Evolutionary conservation across 2,113 vertebrate genomes (phyloP).

Genomic region (Solea solea): DNA sequence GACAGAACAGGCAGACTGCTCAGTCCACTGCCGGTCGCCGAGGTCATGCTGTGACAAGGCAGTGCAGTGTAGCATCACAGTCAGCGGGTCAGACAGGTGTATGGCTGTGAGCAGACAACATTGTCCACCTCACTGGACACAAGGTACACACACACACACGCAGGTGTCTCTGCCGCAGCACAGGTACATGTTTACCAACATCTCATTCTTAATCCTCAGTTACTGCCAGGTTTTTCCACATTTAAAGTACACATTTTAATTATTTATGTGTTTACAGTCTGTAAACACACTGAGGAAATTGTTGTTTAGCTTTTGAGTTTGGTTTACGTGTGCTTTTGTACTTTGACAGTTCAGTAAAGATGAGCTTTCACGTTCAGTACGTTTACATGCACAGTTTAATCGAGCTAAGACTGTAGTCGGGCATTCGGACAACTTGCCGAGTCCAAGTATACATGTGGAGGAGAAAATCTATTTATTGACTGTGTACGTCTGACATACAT

Average conservation of each 20-base stretch:
- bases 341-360: neutral
- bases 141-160: conserved; percentile 1
- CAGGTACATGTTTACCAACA: neutral
- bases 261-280: too few relatives aligned
- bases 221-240: too few relatives aligned
- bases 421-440: too few relatives aligned
- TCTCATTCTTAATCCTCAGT: neutral
- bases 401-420: too few relatives aligned
- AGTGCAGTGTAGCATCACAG: conserved; percentile 42
- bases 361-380: neutral
- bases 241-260: too few relatives aligned
- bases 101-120: conserved; percentile 37
- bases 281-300: too few relatives aligned
- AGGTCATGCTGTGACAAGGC: conserved; percentile 61
- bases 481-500: too few relatives aligned
- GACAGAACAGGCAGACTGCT: conserved; percentile 44
- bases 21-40: conserved; percentile 45
- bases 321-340: too few relatives aligned
- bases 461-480: too few relatives aligned
- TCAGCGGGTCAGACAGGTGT: conserved; percentile 65
- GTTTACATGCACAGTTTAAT: too few relatives aligned
- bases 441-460: too few relatives aligned
- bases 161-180: neutral
- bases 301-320: too few relatives aligned
- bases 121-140: conserved; percentile 45